phyloP scores from a whole-genome alignment of 2,888 invertebrate genomes.

The Phortica magna region DNA sequence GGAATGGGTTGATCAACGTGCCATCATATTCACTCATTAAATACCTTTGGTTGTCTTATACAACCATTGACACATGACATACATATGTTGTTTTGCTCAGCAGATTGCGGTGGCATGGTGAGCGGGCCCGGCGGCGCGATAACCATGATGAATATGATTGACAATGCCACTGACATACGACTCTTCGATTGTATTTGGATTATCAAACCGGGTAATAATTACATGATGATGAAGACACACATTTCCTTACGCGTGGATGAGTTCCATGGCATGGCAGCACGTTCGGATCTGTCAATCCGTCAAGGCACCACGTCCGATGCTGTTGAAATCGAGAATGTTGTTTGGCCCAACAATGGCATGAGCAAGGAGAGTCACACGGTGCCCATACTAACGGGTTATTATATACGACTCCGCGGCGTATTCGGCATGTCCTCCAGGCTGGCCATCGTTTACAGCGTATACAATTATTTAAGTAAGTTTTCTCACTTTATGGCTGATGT shows the following conservation, averaged over 20 bases:
- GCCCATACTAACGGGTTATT: constrained; percentile 83
- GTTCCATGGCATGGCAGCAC: constrained; percentile 82
- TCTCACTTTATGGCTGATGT: not conserved
- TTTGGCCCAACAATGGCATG: constrained; percentile 79
- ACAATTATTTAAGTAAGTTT: constrained; percentile 83
- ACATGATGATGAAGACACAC: constrained; percentile 83
- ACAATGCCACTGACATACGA: constrained; percentile 80
- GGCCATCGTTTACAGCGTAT: constrained; percentile 85
- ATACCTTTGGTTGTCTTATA: not conserved
- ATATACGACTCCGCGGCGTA: constrained; percentile 83
- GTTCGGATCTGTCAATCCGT: constrained; percentile 82
- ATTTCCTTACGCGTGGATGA: constrained; percentile 82
- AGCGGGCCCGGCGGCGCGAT: constrained; percentile 85
- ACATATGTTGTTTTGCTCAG: constrained; percentile 48
- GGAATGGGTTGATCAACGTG: not conserved
- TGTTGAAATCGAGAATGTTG: constrained; percentile 80
- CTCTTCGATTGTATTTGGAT: constrained; percentile 86
- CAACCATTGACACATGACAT: not conserved
- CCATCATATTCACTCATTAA: not conserved
- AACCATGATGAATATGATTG: constrained; percentile 87
- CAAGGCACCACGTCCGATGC: constrained; percentile 84
- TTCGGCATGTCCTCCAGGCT: constrained; percentile 83
- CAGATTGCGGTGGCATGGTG: constrained; percentile 85
- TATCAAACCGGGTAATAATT: constrained; percentile 83
- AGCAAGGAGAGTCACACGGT: constrained; percentile 81